Base-by-base conservation (phyloP, 2,797 vertebrate species). In the Meriones psammophilus region DNA sequence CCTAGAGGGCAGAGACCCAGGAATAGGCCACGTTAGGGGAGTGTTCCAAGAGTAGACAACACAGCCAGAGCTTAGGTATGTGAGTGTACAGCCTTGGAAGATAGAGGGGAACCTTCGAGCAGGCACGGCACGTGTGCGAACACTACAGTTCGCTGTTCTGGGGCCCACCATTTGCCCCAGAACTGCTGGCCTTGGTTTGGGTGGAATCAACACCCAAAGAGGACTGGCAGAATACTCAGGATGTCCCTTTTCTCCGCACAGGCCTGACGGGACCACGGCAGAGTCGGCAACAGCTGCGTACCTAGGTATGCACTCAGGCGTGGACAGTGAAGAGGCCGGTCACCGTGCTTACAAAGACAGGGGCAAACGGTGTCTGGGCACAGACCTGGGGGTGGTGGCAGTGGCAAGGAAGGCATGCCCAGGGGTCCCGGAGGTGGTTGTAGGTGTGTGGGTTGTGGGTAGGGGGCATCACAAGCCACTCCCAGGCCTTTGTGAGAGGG, bases 251-350 rank as follows among this genome's bases (percentile, higher is more conserved):
- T 3, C 39, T 58, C 74, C 90, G 66, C 6, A 2, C 94, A 98
- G 98, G 91, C 96, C 92, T 58, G 73, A 22, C 0, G 0, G 78
- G 76, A 66, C 83, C 3, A 7, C 2, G 0, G 28, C 0, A 1
- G 77, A 78, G 9, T 24, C 12, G 0, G 14, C 10, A 3, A 12
- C 74, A 0, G 83, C 36, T 14, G 77, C 76, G 0, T 54, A 79
- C 69, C 84, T 60, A 96, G 97, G 96, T 97, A 89, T 79, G 88
- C 20, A 42, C 64, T 26, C 71, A 26, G 54, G 3, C 2, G 33
- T 54, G 26, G 22, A 17, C 60, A 56, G 18, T 24, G 28, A 71
- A 26, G 39, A 69, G 56, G 22, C 62, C 62, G 5, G 0, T 28
- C 50, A 15, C 30, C 18, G n/a, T 26, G 28, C 22, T 33, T 1